Percentiles rank a stretch among this genome's conserved stretches.
Conservation (phyloP, 2,113 vertebrate genomes). For the Oostethus manadensis region DNA sequence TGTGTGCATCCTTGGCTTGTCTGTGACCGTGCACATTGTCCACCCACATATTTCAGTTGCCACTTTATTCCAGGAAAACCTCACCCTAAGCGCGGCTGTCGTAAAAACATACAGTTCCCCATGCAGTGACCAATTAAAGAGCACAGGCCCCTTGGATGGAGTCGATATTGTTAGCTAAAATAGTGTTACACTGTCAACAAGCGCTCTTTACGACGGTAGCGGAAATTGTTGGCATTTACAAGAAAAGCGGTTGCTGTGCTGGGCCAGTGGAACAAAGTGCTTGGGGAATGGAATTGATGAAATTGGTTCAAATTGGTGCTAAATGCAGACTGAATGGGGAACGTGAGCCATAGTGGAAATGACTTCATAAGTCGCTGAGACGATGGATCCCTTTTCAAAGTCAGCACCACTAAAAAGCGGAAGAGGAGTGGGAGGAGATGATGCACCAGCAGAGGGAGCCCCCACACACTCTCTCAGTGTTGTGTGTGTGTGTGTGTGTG, state of each 20-base stretch:
- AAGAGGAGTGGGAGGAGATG: slow-evolving; percentile 6
- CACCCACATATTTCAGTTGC: slow-evolving; percentile 41
- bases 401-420: slow-evolving; percentile 5
- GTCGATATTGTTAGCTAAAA: slow-evolving; percentile 32
- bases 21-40: slow-evolving; percentile 40
- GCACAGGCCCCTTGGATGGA: slow-evolving; percentile 28
- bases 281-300: slow-evolving; percentile 3
- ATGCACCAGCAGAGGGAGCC: slow-evolving; percentile 64
- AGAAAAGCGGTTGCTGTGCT: slow-evolving; percentile 11
- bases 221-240: slow-evolving; percentile 48
- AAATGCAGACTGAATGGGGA: slow-evolving; percentile 1
- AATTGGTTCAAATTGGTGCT: slow-evolving; percentile 12
- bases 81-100: slow-evolving; percentile 30
- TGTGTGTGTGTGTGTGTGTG: slow-evolving; percentile 6
- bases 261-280: not conserved
- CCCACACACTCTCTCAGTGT: slow-evolving; percentile 13
- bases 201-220: slow-evolving; percentile 30
- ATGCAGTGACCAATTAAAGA: slow-evolving; percentile 48
- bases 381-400: slow-evolving; percentile 15
- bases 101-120: slow-evolving; percentile 41
- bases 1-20: slow-evolving; percentile 25
- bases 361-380: slow-evolving; percentile 20
- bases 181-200: slow-evolving; percentile 42
- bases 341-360: slow-evolving; percentile 3
- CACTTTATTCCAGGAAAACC: slow-evolving; percentile 53